Evolutionary conservation across 2,797 vertebrate genomes (phyloP), one percentile per base, ranked within the genome.

Genomic region (Dendrocincla fuliginosa): DNA sequence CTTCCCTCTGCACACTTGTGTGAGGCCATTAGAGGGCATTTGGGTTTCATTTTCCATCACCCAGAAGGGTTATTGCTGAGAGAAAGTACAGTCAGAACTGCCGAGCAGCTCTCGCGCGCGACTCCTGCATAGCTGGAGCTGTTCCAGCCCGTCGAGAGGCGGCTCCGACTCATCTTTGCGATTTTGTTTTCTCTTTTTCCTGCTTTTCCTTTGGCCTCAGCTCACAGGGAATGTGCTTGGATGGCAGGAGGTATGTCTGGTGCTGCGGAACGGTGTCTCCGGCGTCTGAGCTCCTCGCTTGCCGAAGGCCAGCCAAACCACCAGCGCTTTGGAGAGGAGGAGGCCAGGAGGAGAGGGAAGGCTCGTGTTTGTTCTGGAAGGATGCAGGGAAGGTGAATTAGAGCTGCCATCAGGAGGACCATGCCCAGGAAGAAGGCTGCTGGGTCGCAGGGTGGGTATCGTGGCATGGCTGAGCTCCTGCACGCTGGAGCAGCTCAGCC

Each of bases 1-100:
- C 2, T 57, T 92, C 69, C 78, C 81, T 50, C 86, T 63, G 90
- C 84, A 24, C 13, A 0, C 86, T 14, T 30, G 42, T 47, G 71
- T 2, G 17, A 93, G 78, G 82, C 96, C 90, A 1, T 96, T 93
- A 97, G 96, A 96, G 96, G 96, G 96, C 95, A 96, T 94, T 79
- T 87, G 93, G 59, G 73, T 84, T 91, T 82, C 91, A 39, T 35
- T 79, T 92, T 68, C 53, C 50, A 28, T n/a, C 69, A 4, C 28
- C 17, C 68, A 25, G 13, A 8, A 56, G 68, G 39, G 35, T 69
- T 67, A 46, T 55, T 5, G 1, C 67, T 16, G 53, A 5, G 65
- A 75, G 35, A 46, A 79, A 84, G 60, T 2, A 9, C 53, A 69
- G 50, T 28, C 76, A 32, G 68, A 59, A 71, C 81, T 19, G 76